Evolutionary conservation across 2,888 invertebrate genomes (phyloP), one percentile per base, ranked within the genome.

Genomic region (Artemia sinica): DNA sequence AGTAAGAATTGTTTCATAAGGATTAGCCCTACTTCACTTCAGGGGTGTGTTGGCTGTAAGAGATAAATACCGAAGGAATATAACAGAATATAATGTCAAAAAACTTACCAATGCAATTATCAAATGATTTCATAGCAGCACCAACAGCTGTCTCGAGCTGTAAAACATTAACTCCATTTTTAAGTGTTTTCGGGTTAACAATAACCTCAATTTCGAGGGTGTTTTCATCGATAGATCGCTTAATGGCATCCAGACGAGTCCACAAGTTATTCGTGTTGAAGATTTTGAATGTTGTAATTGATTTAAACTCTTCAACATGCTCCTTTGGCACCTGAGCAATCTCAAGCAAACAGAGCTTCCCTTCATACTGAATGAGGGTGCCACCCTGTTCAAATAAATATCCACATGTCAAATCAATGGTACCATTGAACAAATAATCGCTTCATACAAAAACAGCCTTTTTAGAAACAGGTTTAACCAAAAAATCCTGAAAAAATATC

Each of bases 211-310:
- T 88, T 74, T 93, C 89, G 11, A 99, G 79, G 0, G 85, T 85
- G 49, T 86, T 85, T 73, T 88, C 85, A 8, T 86, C 84, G 0
- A 98, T 81, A 0, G 94, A 86, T 69, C 91, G 82, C 74, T 92
- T 86, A 68, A 98, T 89, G 0, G 95, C 85, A 73, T 85, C 84
- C 69, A 99, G 80, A 77, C 89, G 94, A 5, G 92, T 89, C 98
- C 98, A 99, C 73, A 99, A 81, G 76, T 99, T 99, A 78, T 99
- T 99, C 0, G 98, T 99, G 78, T 99, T 99, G 84, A 99, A 99
- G 79, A 96, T 97, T 80, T 95, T 95, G 79, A 98, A 98, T 71
- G 93, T 96, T 77, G 92, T 94, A 52, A 99, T 91, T 1, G 96
- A 96, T 81, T 98, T 98, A 78, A 99, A 99, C 75, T 98, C 98